Base-by-base conservation (phyloP, 2,113 vertebrate genomes). In the Periophthalmodon schlosseri region DNA sequence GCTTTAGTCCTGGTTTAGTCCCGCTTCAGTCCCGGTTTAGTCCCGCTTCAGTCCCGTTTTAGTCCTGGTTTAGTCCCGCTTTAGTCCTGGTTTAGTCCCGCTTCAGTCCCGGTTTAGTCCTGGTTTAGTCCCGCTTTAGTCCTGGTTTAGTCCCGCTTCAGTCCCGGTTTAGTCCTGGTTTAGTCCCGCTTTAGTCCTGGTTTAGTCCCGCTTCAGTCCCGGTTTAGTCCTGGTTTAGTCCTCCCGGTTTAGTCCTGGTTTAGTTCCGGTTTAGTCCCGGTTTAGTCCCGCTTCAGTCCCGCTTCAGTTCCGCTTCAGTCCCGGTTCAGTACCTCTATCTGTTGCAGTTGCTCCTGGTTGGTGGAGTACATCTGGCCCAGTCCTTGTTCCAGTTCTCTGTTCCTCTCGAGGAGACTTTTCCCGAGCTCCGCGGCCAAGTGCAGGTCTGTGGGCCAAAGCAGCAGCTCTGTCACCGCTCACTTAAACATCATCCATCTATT, bases 371-470 rank as follows among this genome's bases (percentile, higher is more conserved):
- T 97, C 90, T 98, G 95, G 88, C 98, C 95, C 78, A 99, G 93
- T 8, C 95, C 95, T 46, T 97, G 94, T 80, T 99, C 97, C 86
- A 99, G 84, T 77, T 99, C 97, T n/a, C 95, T 93, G 92, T 99
- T 99, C 65, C 95, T 94, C 86, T 99, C 96, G 91, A 99, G 90
- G 0, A 99, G 90, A 0, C 93, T 95, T 92, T 99, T 99, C 16
- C 98, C 98, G 56, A 99, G 93, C 85, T 99, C 96, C 50, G 98
- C 98, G 13, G 98, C 98, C 93, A 99, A 95, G 73, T 98, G 96
- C 78, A 99, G 94, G 91, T 99, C 98, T 99, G 86, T 68, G 71
- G 82, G 80, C 63, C 69, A 77, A 23, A 80, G 10, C 69, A 18
- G 10, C 24, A 49, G n/a, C 1, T 8, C 39, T 21, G 68, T 76